Evolutionary conservation across 2,113 vertebrate species (phyloP), one percentile per base, ranked within the genome.

Genomic region (Paramisgurnus dabryanus): DNA sequence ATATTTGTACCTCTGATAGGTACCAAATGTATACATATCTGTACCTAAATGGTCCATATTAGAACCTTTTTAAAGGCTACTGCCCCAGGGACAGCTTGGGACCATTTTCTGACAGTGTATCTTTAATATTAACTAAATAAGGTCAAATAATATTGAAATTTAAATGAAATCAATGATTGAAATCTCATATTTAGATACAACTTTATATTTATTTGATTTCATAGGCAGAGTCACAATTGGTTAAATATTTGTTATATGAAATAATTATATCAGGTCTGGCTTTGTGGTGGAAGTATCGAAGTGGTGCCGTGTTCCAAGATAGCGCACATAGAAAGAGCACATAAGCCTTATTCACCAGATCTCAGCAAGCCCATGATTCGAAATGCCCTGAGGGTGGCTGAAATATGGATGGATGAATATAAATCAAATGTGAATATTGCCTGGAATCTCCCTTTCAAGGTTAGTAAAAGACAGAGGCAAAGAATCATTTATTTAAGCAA

Each of bases 331-430:
- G 94, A 94, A 81, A 89, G 93, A 81, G 58, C 76, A 34, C 79
- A 76, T 4, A 95, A 96, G 75, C 93, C 94, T 7, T 96, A 94
- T 15, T 71, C 92, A 22, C 76, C 5, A 0, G 87, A 95, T 67
- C 75, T 93, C 0, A 67, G 8, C 1, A 0, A 40, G 4, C 69
- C 22, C 0, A 0, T 95, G 88, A 90, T 61, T 65, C 87, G 89
- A 12, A 95, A 93, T 0, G 94, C 92, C 0, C 83, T 95, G 77
- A 69, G 92, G 13, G 93, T 92, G 69, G 93, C 94, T 0, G 92
- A 95, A 87, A 91, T 93, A 47, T 95, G 94, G 94, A 78, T 96
- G 93, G 94, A 94, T 47, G 91, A 95, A 4, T 92, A 94, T 45
- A 95, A 95, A 84, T 1, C 85, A 41, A 93, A 94, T 76, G 91